These are phyloP conservation scores for Neomonachus schauinslandi DNA, from an alignment of 2,113 vertebrate species.

Conservation along the genomic window DNA sequence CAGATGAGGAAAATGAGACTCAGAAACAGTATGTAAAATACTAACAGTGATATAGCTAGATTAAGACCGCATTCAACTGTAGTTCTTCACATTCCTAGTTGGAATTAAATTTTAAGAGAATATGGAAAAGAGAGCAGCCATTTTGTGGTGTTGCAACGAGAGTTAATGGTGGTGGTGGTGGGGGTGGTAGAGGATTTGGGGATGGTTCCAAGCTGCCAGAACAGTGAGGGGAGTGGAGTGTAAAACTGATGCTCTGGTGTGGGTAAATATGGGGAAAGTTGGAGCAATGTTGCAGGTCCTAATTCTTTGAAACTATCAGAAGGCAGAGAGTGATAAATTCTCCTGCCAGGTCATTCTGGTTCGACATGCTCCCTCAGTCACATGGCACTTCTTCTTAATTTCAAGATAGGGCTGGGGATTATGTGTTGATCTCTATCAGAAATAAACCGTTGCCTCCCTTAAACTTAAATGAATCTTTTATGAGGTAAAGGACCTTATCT, in stretches of 20 bases:
- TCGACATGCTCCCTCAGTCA: neutral
- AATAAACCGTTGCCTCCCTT: conserved; percentile 18
- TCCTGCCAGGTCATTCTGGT: neutral
- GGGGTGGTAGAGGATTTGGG: neutral
- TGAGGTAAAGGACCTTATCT: conserved; percentile 59
- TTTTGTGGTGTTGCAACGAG: neutral
- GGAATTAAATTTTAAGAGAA: neutral
- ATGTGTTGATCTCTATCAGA: conserved; percentile 38
- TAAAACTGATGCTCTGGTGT: neutral
- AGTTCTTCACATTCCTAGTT: neutral
- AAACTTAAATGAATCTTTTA: conserved; percentile 60
- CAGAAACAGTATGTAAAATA: neutral
- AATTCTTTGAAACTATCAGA: neutral
- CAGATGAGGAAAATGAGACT: neutral
- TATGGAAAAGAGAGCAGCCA: neutral
- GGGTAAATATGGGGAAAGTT: neutral
- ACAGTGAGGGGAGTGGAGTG: neutral
- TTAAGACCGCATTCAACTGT: neutral
- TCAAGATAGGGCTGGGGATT: conserved; percentile 20
- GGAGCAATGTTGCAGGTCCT: neutral
- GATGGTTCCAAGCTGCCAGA: neutral
- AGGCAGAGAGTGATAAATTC: neutral
- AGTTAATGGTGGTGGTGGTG: neutral
- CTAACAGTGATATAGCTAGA: neutral
- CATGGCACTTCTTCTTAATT: neutral